Base-by-base conservation (phyloP, 2,888 invertebrate genomes). In the Hypercompe scribonia region DNA sequence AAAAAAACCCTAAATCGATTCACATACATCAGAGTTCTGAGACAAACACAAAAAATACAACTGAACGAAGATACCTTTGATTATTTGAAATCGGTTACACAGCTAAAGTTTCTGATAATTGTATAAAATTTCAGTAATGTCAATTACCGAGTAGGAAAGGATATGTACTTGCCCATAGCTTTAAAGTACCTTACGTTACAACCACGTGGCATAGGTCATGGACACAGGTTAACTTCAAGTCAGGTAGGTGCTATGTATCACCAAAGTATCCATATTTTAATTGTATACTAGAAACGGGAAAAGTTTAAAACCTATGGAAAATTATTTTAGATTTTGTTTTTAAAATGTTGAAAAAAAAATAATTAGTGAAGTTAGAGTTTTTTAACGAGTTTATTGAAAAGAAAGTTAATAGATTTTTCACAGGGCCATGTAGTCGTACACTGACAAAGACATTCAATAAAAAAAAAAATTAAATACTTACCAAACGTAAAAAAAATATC, bases 151-250 rank as follows among this genome's bases (percentile, higher is more conserved):
- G 18, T 0, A 31, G 31, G 24, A 11, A n/a, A 54, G 50, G 50
- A 24, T 50, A 50, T 50, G 28, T 61, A 61, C 5, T 31, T 18
- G 18, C 31, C 31, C 31, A 61, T 31, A 61, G 18, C 28, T 28
- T 13, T 28, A 28, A 58, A 58, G 28, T 61, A 7, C 31, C 28
- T 31, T 31, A 61, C 15, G 61, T 61, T 61, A 31, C 15, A 61
- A 61, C 61, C 61, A 31, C 61, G 31, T 61, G 61, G 61, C 61
- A 61, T 31, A 31, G 61, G 61, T 31, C 61, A 18, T 61, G 61
- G 61, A 31, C 31, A 58, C 31, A 61, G 31, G 31, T 18, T 31
- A 31, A 28, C 18, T 31, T 61, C 31, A 31, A 61, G 31, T 18
- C 18, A 61, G 61, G 58, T 21, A 42, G 66, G n/a, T 28, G 21